Evolutionary conservation across 2,797 vertebrate genomes (phyloP), one percentile per base, ranked within the genome.

Genomic region (Vireo griseus): DNA sequence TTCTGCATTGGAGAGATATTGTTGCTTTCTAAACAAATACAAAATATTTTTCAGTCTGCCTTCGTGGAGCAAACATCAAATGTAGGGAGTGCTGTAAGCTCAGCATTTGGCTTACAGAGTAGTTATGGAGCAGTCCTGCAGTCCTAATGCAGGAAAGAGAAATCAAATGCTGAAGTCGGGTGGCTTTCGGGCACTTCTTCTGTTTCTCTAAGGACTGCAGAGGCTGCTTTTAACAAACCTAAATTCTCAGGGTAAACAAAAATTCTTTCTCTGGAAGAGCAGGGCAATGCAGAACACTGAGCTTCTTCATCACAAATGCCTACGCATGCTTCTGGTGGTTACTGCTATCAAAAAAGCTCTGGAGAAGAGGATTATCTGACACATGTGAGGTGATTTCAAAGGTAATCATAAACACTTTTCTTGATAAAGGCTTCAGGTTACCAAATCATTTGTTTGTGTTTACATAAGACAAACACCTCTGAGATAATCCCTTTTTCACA

Each of bases 11-110:
- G 94, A 67, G 84, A 96, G 62, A 94, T 88, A 89, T 29, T 93
- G 68, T 63, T 95, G 69, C 72, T 96, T 96, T 93, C 93, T 92
- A 95, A 97, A 94, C 22, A 45, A 97, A 90, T 92, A 88, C 77
- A 87, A 96, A 97, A 89, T 78, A 91, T 92, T 97, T 97, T 97
- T 95, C 94, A 92, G 44, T 93, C 79, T 94, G 52, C 86, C 74
- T 94, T 97, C 73, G 54, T 94, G 69, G 63, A 95, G 80, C 42
- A 96, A 97, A 93, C 10, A 15, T 91, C 81, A 92, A 94, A 92
- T 17, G 1, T 18, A 74, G 47, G 76, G 93, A 95, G 86, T 18
- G 37, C 62, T 86, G 77, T 95, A 95, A 95, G 24, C 61, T 86
- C 65, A 89, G 42, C 83, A 90, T 80, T 95, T 52, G 24, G 80